A percentile compares a stretch with the other conserved stretches of the same genome.
Evolutionary conservation across 2,888 invertebrate genomes (phyloP).

Genomic region (Apodemia hepburni): DNA sequence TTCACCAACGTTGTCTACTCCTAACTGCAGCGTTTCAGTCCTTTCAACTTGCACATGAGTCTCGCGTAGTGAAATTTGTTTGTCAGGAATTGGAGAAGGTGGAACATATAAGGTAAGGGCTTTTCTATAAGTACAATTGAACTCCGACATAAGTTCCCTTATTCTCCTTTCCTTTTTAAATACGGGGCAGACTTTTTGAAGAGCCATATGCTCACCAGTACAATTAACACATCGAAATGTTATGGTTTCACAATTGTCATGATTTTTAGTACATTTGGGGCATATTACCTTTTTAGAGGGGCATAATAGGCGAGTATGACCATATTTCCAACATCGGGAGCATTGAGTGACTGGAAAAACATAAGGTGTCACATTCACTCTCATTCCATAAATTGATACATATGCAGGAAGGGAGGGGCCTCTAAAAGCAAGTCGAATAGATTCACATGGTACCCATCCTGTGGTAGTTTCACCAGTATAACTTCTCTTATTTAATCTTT

Average conservation of each 20-base stretch:
- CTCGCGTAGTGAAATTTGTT: neutral
- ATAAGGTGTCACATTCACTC: conserved; percentile 26
- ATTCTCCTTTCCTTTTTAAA: neutral
- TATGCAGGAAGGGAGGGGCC: conserved; percentile 24
- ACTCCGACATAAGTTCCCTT: neutral
- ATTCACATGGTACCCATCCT: conserved; percentile 21
- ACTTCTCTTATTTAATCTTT: conserved; percentile 21
- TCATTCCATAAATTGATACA: conserved; percentile 20
- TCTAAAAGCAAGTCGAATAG: conserved; percentile 26
- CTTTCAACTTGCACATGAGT: neutral
- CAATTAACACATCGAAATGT: neutral
- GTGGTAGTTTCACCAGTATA: neutral
- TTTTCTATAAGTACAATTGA: neutral
- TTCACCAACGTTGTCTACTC: neutral
- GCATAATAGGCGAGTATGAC: conserved; percentile 22
- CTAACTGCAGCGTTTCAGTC: neutral
- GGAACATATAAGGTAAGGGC: neutral
- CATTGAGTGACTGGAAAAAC: conserved; percentile 31
- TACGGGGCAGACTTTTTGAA: neutral
- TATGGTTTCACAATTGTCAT: conserved; percentile 26
- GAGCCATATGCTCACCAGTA: neutral
- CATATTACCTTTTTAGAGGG: conserved; percentile 22
- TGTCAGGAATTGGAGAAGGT: neutral
- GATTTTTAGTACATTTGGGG: conserved; percentile 27
- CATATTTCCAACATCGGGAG: conserved; percentile 26